phyloP scores from a whole-genome alignment of 2,113 vertebrate species.

The Kryptolebias marmoratus region DNA sequence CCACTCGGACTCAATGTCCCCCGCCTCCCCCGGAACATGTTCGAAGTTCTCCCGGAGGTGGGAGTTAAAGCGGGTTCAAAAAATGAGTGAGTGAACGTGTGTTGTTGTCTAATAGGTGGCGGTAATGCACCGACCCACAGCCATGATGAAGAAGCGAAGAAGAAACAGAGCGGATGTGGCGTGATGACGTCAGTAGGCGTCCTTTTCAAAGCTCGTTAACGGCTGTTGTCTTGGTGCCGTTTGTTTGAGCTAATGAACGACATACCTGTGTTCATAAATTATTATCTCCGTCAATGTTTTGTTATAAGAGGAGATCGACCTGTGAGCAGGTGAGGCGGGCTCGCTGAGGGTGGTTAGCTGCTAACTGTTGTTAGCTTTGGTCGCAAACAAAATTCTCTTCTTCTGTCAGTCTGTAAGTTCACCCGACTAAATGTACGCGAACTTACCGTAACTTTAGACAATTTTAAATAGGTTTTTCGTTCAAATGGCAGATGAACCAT shows the following conservation, averaged over 20 bases:
- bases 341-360: neutral
- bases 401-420: no score
- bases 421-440: no score
- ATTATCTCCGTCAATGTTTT: neutral
- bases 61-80: no score
- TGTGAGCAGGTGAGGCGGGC: conserved; percentile 18
- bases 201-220: conserved; percentile 73
- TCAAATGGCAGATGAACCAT: no score
- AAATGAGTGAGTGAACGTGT: no score
- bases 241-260: conserved; percentile 8
- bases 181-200: conserved; percentile 33
- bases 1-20: no score
- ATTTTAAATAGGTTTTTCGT: no score
- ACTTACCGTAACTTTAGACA: no score
- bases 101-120: conserved; percentile 14
- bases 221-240: conserved; percentile 59
- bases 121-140: rapidly evolving
- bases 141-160: neutral
- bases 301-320: neutral
- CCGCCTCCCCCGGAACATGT: no score
- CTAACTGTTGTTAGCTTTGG: conserved; percentile 12
- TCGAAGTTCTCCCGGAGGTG: no score
- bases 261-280: no score
- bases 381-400: no score
- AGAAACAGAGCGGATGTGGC: conserved; percentile 40